Evolutionary conservation across 2,113 vertebrate species (phyloP).

Genomic region (Clarias magur): DNA sequence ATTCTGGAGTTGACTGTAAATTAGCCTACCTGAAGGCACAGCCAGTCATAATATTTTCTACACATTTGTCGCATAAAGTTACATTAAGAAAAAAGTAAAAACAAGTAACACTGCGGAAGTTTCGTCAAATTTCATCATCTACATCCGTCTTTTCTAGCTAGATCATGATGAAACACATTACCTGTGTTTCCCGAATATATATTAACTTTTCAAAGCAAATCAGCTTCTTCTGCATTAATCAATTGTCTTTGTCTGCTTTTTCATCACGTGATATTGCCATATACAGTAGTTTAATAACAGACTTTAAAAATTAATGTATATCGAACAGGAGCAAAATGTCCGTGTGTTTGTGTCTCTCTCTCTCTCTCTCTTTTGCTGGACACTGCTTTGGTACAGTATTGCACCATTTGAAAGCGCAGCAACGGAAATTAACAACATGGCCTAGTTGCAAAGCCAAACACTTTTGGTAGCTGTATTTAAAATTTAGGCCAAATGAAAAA

Average conservation of each 20-base stretch:
- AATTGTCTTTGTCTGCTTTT: background rate
- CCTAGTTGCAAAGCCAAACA: background rate
- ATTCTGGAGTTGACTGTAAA: background rate
- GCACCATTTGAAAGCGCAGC: background rate
- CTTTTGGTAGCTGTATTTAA: background rate
- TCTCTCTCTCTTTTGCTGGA: background rate
- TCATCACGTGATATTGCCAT: background rate
- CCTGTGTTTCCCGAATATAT: background rate
- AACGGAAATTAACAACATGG: background rate
- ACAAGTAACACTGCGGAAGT: background rate
- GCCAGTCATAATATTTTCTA: slow-evolving; percentile 20
- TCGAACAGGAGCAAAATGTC: background rate
- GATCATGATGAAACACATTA: slow-evolving; percentile 17
- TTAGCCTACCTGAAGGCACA: background rate
- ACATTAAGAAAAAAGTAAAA: slow-evolving; percentile 7
- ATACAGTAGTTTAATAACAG: background rate
- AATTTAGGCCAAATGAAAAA: background rate
- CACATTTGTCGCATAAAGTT: slow-evolving; percentile 6
- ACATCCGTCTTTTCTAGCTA: slow-evolving; percentile 5
- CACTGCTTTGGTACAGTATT: background rate
- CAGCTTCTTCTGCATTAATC: slow-evolving; percentile 14
- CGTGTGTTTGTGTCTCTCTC: too few relatives aligned
- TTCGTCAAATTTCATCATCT: slow-evolving; percentile 26
- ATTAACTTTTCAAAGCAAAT: slow-evolving; percentile 15
- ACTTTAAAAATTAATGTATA: background rate